Base-by-base conservation (phyloP, 2,797 vertebrate species). In the Podargus strigoides region DNA sequence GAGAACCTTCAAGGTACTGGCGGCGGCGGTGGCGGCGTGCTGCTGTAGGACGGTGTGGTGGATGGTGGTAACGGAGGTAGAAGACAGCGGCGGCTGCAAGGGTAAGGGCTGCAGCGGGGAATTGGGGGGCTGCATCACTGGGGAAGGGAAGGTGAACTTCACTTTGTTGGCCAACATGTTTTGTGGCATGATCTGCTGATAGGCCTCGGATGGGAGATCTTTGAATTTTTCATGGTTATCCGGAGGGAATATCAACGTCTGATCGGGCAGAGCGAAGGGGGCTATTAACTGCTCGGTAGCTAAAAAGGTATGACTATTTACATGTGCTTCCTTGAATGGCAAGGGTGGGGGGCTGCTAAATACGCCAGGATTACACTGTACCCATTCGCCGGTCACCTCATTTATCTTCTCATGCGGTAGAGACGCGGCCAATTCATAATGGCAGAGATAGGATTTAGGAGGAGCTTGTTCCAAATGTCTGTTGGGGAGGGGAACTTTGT, bases 31-130 rank as follows among this genome's bases (percentile, higher is more conserved):
- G 0, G 97, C 93, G 0, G 97, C 96, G 3, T 98, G 98, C 32
- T 98, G 98, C 89, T 98, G 98, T 17, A 98, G 94, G 80, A 99
- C 87, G 8, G 98, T 98, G 95, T 98, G 98, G 23, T 98, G 98
- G 87, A 98, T 97, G 5, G 98, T 97, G 89, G 98, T 97, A 23
- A 98, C 97, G 3, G 98, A 98, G 97, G 98, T 97, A 92, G 98
- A 98, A 92, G 98, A 93, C 16, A 98, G 84, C 6, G 98, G 98
- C 2, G 97, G 97, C 58, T 97, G 97, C 94, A 98, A 92, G 59
- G 98, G 97, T 82, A 98, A 55, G 14, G 98, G 98, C 73, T 98
- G 98, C 85, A 98, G 96, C 2, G 97, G 66, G 28, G 97, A 82
- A 55, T 56, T 81, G 0, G 97, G 91, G 8, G 97, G 67, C 19